A percentile compares a stretch with the other conserved stretches of the same genome.
Evolutionary conservation across 2,113 vertebrate species (phyloP).

Genomic region (Notechis scutatus): DNA sequence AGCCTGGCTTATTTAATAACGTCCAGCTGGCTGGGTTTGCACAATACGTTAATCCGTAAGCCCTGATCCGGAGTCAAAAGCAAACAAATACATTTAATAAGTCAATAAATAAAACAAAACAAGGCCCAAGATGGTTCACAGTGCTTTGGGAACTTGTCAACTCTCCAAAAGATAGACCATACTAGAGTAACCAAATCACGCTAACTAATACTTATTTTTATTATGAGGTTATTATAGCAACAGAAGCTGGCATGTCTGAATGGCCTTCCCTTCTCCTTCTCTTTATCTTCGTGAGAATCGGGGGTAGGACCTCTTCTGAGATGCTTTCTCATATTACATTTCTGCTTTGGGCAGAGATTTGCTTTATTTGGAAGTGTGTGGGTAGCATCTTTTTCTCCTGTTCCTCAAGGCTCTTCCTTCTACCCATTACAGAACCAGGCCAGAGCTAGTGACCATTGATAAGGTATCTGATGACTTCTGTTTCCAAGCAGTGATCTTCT

Average conservation of each 20-base stretch:
- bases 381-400: background rate
- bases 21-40: background rate
- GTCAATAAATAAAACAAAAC: background rate
- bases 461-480: background rate
- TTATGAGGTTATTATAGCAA: background rate
- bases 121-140: background rate
- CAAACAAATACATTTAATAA: background rate
- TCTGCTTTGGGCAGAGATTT: background rate
- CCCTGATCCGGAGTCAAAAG: background rate
- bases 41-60: background rate
- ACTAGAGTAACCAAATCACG: background rate
- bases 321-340: background rate
- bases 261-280: background rate
- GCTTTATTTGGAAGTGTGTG: background rate
- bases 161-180: background rate
- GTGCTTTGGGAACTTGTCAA: background rate
- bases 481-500: background rate
- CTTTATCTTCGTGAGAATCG: background rate
- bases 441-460: background rate
- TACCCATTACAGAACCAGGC: background rate
- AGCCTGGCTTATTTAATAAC: background rate
- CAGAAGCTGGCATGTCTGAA: no score
- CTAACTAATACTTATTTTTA: background rate
- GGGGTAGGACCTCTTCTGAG: background rate
- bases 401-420: background rate